Evolutionary conservation across 2,797 vertebrate genomes (phyloP).

Genomic region (Tenualosa ilisha): DNA sequence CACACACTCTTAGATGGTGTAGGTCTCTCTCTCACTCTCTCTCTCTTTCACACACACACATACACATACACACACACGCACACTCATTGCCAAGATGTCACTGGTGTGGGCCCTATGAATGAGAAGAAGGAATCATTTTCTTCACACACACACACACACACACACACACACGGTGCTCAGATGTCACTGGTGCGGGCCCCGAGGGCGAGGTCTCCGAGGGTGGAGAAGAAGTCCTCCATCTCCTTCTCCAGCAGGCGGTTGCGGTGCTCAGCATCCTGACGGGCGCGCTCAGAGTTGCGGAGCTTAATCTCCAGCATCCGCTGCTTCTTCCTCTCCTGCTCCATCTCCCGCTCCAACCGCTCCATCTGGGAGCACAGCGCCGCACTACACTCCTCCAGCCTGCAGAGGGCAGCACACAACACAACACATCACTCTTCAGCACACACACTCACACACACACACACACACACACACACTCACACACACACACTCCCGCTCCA

Average conservation of each 20-base stretch:
- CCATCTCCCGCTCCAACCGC: constrained; percentile 86
- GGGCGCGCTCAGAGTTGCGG: constrained; percentile 89
- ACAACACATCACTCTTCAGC: not conserved
- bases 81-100: too few species aligned
- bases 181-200: constrained; percentile 36
- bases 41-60: too few species aligned
- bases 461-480: not conserved
- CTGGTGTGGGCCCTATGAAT: too few species aligned
- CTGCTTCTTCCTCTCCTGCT: constrained; percentile 87
- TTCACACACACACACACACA: not conserved
- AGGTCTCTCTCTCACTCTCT: too few species aligned
- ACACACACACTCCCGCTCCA: constrained; percentile 9
- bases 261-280: constrained; percentile 88
- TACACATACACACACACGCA: too few species aligned
- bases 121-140: too few species aligned
- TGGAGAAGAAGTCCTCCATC: constrained; percentile 96
- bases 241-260: constrained; percentile 91
- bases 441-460: not conserved
- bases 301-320: constrained; percentile 91
- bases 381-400: constrained; percentile 85
- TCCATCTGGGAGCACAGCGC: constrained; percentile 80
- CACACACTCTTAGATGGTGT: too few species aligned
- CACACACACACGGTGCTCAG: constrained; percentile 6
- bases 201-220: constrained; percentile 84
- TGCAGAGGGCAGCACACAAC: constrained; percentile 61